phyloP scores from a whole-genome alignment of 2,888 invertebrate genomes.

The Drosophila nigritarsus region DNA sequence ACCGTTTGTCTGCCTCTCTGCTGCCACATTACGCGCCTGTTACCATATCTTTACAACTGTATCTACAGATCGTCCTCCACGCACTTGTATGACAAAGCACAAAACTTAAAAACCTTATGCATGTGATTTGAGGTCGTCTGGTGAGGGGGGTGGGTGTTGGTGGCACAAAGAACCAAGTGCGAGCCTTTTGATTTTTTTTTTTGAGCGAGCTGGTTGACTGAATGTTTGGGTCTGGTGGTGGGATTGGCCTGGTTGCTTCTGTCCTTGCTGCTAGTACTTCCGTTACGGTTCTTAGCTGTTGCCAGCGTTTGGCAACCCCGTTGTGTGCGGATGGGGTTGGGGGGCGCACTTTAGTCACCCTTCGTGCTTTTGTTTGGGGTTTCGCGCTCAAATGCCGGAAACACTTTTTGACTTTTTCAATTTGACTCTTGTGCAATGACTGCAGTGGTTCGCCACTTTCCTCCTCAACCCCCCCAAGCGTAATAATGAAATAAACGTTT shows the following conservation, averaged over 20 bases:
- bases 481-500: constrained; percentile 84
- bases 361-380: constrained; percentile 33
- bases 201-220: constrained; percentile 22
- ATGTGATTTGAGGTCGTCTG: constrained; percentile 67
- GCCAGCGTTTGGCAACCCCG: constrained; percentile 38
- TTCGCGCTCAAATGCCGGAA: constrained; percentile 28
- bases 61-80: constrained; percentile 75
- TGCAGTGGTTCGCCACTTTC: constrained; percentile 19
- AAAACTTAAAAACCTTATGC: constrained; percentile 81
- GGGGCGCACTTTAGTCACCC: constrained; percentile 52
- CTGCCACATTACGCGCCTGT: constrained; percentile 72
- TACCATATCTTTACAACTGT: constrained; percentile 80
- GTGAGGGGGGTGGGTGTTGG: constrained; percentile 11
- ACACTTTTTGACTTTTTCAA: constrained; percentile 78
- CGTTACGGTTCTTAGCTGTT: constrained; percentile 71
- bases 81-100: constrained; percentile 77
- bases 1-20: constrained; percentile 39
- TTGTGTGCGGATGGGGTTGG: constrained; percentile 29
- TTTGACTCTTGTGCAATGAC: constrained; percentile 66
- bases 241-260: constrained; percentile 28
- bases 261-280: constrained; percentile 61
- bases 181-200: constrained; percentile 41
- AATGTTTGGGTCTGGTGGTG: constrained; percentile 40
- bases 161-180: constrained; percentile 47
- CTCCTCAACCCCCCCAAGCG: constrained; percentile 40